Evolutionary conservation across 2,797 vertebrate species (phyloP).

Genomic region (Thalassophryne amazonica): DNA sequence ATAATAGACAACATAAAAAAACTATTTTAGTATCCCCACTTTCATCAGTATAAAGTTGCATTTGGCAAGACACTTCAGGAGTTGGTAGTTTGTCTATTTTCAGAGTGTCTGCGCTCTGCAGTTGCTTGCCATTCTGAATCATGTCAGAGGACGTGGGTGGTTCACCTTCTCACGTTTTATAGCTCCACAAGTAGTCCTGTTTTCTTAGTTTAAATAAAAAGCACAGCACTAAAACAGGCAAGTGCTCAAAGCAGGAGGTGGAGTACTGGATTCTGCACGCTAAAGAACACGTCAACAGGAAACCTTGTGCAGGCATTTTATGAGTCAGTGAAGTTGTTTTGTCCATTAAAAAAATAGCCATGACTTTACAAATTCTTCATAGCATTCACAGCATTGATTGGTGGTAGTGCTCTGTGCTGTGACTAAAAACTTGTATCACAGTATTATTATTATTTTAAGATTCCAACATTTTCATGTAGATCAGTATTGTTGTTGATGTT

Average conservation of each 20-base stretch:
- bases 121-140: slow-evolving; percentile 2
- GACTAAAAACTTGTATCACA: too few relatives aligned
- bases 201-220: slow-evolving; percentile 5
- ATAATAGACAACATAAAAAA: background rate
- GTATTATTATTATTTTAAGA: too few relatives aligned
- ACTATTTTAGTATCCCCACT: background rate
- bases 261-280: slow-evolving; percentile 2
- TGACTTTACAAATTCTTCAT: too few relatives aligned
- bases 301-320: background rate
- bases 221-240: background rate
- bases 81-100: background rate
- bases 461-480: too few relatives aligned
- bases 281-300: background rate
- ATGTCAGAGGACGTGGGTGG: background rate
- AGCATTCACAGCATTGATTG: too few relatives aligned
- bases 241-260: background rate
- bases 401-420: too few relatives aligned
- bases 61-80: background rate
- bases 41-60: background rate
- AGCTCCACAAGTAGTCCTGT: background rate
- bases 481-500: too few relatives aligned
- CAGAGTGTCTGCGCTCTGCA: background rate
- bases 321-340: background rate
- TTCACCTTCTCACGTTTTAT: slow-evolving; percentile 7
- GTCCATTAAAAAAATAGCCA: too few relatives aligned